Percentiles rank a stretch among this genome's conserved stretches.
phyloP scores from a whole-genome alignment of 2,797 vertebrate species.

The Sebastes trivittatus region DNA sequence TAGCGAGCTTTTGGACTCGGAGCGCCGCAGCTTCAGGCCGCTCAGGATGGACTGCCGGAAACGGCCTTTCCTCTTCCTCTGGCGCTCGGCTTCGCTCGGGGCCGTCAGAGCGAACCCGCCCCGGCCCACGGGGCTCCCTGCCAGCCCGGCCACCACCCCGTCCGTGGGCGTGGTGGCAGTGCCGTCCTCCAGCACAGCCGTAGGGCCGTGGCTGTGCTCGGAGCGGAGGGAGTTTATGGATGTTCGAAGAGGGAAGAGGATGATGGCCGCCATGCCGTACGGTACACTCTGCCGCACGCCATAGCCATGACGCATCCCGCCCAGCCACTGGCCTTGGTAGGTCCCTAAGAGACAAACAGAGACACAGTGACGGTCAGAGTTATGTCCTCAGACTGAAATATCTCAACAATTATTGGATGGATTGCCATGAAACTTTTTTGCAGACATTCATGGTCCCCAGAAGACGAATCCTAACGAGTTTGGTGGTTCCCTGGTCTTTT shows the following conservation, averaged over 20 bases:
- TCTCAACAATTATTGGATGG: not conserved
- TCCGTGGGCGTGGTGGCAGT: slow-evolving; percentile 72
- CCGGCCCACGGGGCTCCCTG: slow-evolving; percentile 88
- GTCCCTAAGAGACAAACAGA: slow-evolving; percentile 84
- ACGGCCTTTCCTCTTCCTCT: slow-evolving; percentile 93
- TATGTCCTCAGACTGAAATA: not conserved
- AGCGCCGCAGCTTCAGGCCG: slow-evolving; percentile 94
- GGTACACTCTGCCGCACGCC: slow-evolving; percentile 97
- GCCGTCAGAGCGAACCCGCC: slow-evolving; percentile 95
- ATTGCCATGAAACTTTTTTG: not conserved
- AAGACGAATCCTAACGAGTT: not conserved
- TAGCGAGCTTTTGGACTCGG: slow-evolving; percentile 97
- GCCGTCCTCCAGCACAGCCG: slow-evolving; percentile 83
- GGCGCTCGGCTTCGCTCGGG: slow-evolving; percentile 91
- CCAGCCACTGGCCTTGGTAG: slow-evolving; percentile 96
- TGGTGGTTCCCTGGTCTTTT: not conserved
- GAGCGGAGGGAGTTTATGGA: slow-evolving; percentile 98
- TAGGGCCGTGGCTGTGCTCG: slow-evolving; percentile 93
- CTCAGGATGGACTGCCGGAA: slow-evolving; percentile 97
- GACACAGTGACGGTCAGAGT: not conserved
- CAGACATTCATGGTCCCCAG: not conserved
- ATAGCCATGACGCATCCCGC: slow-evolving; percentile 96
- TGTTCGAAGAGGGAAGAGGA: slow-evolving; percentile 96
- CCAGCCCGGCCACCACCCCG: slow-evolving; percentile 82
- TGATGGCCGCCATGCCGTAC: slow-evolving; percentile 98